Evolutionary conservation across 2,888 invertebrate genomes (phyloP).

Genomic region (Diarsia mendica): DNA sequence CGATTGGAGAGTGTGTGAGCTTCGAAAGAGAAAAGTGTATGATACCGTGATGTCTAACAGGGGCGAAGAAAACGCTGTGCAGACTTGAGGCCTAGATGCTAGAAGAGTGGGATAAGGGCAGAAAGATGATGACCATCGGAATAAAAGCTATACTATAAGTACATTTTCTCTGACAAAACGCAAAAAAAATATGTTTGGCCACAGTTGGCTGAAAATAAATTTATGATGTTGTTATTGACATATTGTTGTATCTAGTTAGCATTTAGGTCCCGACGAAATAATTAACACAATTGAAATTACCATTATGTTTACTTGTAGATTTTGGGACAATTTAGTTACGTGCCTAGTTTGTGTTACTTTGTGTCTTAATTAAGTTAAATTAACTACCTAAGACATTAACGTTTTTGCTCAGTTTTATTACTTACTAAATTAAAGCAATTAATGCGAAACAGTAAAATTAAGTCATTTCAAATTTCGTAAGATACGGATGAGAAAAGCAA

Average conservation of each 20-base stretch:
- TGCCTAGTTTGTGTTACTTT: slow-evolving; percentile 2
- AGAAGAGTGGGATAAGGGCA: background rate
- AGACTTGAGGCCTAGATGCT: background rate
- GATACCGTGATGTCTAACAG: background rate
- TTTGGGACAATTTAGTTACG: background rate
- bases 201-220: too few species aligned
- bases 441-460: slow-evolving; percentile 31
- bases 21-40: background rate
- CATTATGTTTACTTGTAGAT: background rate
- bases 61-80: background rate
- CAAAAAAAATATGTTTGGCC: too few species aligned
- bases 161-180: too few species aligned
- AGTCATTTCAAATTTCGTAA: slow-evolving; percentile 32
- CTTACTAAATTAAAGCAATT: slow-evolving; percentile 6
- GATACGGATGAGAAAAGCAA: slow-evolving; percentile 46
- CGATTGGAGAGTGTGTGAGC: background rate
- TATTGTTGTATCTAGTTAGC: background rate
- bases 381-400: background rate
- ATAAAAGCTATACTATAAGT: too few species aligned
- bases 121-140: background rate
- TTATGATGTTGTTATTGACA: too few species aligned
- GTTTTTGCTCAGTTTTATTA: slow-evolving; percentile 10
- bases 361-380: background rate
- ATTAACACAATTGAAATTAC: background rate
- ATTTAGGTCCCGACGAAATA: background rate